phyloP scores from a whole-genome alignment of 2,888 invertebrate species.

The Subacronicta megacephala region DNA sequence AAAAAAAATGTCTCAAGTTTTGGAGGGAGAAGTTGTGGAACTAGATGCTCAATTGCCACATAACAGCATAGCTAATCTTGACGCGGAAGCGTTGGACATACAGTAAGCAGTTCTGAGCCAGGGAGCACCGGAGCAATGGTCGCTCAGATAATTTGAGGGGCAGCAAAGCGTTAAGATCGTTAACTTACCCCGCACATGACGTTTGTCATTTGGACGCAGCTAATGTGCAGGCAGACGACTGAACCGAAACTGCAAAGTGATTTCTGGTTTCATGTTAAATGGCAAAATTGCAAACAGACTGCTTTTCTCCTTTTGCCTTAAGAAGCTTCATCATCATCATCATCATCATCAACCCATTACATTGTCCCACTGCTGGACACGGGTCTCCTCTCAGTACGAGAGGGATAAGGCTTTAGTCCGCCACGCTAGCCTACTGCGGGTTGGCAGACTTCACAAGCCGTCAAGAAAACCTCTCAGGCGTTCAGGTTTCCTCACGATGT shows the following conservation, averaged over 20 bases:
- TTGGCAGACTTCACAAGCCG: no score
- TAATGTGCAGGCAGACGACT: constrained; percentile 64
- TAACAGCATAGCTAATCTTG: constrained; percentile 60
- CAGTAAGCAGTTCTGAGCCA: constrained; percentile 85
- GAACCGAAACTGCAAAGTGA: constrained; percentile 57
- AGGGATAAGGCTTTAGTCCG: no score
- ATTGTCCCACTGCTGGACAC: no score
- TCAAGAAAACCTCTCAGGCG: no score
- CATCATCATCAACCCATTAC: no score
- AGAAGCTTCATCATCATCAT: not conserved
- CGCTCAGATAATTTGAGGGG: constrained; percentile 84
- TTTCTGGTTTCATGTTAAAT: constrained; percentile 32
- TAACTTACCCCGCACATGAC: constrained; percentile 75
- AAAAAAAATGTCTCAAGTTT: no score
- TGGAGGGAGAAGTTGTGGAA: not conserved
- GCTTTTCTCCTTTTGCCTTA: not conserved
- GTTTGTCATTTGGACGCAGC: constrained; percentile 78
- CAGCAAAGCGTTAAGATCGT: constrained; percentile 88
- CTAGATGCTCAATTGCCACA: constrained; percentile 24
- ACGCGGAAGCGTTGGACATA: constrained; percentile 83
- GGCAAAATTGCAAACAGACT: not conserved
- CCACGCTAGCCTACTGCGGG: no score
- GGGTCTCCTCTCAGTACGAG: no score
- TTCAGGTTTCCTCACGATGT: no score
- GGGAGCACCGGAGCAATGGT: constrained; percentile 85